A percentile compares a stretch with the other conserved stretches of the same genome.
These are phyloP conservation scores for Coluber constrictor DNA, from an alignment of 2,797 vertebrate species.

Conservation along the genomic window DNA sequence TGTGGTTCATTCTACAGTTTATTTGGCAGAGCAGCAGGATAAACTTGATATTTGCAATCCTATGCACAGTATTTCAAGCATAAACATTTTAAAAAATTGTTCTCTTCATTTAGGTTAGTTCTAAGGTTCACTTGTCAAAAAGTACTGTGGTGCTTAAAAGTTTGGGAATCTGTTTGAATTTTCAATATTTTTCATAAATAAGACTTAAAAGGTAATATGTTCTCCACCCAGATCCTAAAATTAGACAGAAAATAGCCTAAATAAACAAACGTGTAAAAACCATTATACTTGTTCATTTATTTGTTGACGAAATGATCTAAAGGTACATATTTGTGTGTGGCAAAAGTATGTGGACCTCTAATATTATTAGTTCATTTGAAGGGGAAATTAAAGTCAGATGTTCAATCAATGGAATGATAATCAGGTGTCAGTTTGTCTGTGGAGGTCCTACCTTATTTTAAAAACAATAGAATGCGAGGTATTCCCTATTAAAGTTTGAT, in stretches of 20 bases:
- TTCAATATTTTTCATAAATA: background rate
- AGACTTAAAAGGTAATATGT: background rate
- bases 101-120: background rate
- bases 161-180: background rate
- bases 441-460: background rate
- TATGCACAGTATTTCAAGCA: background rate
- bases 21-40: background rate
- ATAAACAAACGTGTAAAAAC: background rate
- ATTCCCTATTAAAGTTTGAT: background rate
- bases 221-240: background rate
- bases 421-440: background rate
- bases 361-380: background rate
- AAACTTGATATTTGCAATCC: background rate
- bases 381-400: background rate
- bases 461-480: background rate
- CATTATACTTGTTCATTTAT: background rate
- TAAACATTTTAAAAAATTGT: background rate
- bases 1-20: background rate
- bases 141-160: background rate
- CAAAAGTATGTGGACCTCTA: background rate
- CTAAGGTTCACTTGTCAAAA: slow-evolving; percentile 19
- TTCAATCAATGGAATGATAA: background rate
- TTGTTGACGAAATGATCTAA: background rate
- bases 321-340: background rate
- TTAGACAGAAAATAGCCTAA: background rate